Conservation (phyloP, 2,888 invertebrate genomes). For the Kryphioiulus occultus region DNA sequence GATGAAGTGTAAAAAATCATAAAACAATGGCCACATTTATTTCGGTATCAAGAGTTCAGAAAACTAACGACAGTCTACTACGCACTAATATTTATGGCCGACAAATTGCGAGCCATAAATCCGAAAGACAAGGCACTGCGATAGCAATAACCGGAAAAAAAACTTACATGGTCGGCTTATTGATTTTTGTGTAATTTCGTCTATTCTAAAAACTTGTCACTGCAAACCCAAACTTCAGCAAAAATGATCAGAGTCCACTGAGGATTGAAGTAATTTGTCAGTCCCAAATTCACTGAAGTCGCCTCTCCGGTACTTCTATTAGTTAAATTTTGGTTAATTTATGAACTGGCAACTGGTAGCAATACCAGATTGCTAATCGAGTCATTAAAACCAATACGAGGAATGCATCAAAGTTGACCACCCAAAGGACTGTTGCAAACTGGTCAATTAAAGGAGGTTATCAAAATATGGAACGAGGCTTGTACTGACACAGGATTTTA, state of each 20-base stretch:
- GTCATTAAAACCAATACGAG: too few relatives aligned
- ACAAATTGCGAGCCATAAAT: constrained; percentile 25
- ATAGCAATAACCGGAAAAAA: background rate
- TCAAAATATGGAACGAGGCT: too few relatives aligned
- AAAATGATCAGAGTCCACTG: too few relatives aligned
- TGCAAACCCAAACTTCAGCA: background rate
- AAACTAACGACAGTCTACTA: background rate
- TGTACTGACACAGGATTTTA: too few relatives aligned
- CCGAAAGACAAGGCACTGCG: background rate
- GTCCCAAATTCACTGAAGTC: background rate
- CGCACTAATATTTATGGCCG: constrained; percentile 12
- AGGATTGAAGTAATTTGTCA: too few relatives aligned
- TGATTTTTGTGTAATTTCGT: background rate
- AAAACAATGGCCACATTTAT: background rate
- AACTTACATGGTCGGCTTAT: background rate
- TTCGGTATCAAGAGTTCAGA: background rate
- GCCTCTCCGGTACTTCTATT: background rate
- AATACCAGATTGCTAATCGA: too few relatives aligned
- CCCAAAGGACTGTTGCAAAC: too few relatives aligned
- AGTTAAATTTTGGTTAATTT: background rate
- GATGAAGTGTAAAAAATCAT: background rate
- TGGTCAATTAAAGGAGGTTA: too few relatives aligned
- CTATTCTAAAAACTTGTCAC: background rate
- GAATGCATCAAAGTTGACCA: too few relatives aligned
- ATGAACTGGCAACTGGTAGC: background rate